These are phyloP conservation scores for Agrotis ipsilon DNA, from an alignment of 2,888 invertebrate species.

Conservation along the genomic window DNA sequence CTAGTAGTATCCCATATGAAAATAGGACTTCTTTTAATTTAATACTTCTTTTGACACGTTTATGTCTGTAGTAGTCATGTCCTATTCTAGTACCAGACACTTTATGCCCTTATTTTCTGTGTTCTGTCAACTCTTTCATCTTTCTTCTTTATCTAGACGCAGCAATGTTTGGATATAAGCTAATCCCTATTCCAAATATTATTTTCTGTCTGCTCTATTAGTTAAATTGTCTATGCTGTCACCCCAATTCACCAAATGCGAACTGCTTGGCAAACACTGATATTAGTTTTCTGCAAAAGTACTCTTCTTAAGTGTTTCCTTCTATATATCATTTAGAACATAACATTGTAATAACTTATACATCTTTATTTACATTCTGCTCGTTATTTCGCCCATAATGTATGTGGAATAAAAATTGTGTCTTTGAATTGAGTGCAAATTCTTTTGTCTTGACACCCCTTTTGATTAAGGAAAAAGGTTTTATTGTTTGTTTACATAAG, in stretches of 20 bases:
- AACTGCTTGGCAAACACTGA: slow-evolving; percentile 88
- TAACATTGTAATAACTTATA: slow-evolving; percentile 64
- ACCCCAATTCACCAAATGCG: slow-evolving; percentile 86
- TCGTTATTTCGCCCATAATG: slow-evolving; percentile 52
- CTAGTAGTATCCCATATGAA: too few relatives aligned
- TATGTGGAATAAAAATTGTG: slow-evolving; percentile 52
- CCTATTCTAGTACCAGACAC: neutral
- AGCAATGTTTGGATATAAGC: slow-evolving; percentile 43
- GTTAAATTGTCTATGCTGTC: slow-evolving; percentile 76
- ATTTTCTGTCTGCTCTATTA: slow-evolving; percentile 68
- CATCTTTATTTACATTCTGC: slow-evolving; percentile 60
- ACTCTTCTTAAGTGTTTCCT: slow-evolving; percentile 85
- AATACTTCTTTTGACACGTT: neutral
- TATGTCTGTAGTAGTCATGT: neutral
- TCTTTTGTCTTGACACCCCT: slow-evolving; percentile 55
- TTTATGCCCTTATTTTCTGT: neutral
- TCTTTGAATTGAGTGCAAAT: slow-evolving; percentile 52
- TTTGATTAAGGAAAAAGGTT: slow-evolving; percentile 61
- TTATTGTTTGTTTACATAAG: slow-evolving; percentile 41
- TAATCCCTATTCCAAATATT: slow-evolving; percentile 58
- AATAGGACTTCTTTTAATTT: too few relatives aligned
- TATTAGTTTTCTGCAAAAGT: slow-evolving; percentile 87
- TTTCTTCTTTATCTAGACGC: slow-evolving; percentile 28
- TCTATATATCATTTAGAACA: slow-evolving; percentile 81
- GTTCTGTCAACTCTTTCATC: slow-evolving; percentile 22